Conservation (phyloP, 1,140 invertebrate genomes). For the Ceratosolen solmsi region DNA sequence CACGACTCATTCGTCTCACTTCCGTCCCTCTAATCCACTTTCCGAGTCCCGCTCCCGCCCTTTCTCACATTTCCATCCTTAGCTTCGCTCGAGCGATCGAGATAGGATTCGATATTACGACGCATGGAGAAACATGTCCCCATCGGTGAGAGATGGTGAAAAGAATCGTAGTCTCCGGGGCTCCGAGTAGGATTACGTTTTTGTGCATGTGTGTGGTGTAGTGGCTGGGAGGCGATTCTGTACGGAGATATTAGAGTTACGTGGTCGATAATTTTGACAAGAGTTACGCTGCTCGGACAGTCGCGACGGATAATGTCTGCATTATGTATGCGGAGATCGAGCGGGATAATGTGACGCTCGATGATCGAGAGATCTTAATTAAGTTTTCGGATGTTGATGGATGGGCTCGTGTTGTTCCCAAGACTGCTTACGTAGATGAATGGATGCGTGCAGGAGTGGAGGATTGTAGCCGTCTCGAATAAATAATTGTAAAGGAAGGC, state of each 20-base stretch:
- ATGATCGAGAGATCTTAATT: neutral
- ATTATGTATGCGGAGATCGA: constrained; percentile 2
- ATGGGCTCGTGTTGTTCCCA: too few relatives aligned
- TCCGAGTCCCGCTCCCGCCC: too few relatives aligned
- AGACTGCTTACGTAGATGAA: too few relatives aligned
- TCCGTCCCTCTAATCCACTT: neutral
- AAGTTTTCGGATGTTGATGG: constrained; percentile 13
- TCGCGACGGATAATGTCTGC: neutral
- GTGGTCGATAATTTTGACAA: constrained; percentile 6
- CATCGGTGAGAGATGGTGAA: neutral
- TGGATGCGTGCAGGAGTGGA: too few relatives aligned
- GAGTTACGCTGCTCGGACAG: too few relatives aligned
- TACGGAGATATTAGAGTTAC: neutral
- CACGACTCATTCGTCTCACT: neutral
- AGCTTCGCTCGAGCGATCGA: neutral
- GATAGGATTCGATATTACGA: neutral
- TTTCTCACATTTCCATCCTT: neutral
- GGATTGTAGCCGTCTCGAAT: too few relatives aligned
- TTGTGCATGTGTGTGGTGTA: neutral
- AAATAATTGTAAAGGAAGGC: too few relatives aligned
- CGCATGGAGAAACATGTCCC: neutral
- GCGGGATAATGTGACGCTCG: neutral
- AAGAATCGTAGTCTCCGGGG: neutral
- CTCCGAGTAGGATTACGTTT: neutral
- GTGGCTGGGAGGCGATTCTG: neutral